These are phyloP conservation scores for Epiblema foenella DNA, from an alignment of 2,888 invertebrate species.

Conservation along the genomic window DNA sequence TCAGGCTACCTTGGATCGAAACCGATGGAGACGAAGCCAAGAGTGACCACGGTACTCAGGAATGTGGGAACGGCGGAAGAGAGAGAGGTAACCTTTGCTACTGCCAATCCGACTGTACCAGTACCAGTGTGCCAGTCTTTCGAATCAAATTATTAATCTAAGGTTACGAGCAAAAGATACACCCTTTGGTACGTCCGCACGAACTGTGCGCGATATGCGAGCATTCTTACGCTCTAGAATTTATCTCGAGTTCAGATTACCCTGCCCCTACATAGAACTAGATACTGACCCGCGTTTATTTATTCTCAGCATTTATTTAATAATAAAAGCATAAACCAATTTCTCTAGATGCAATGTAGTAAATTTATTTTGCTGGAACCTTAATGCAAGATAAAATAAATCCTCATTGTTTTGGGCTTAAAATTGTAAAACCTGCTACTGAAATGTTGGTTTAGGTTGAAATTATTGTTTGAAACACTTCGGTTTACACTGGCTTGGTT, in stretches of 20 bases:
- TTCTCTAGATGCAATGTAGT: constrained; percentile 14
- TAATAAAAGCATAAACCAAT: constrained; percentile 18
- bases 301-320: constrained; percentile 31
- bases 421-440: not conserved
- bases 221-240: constrained; percentile 57
- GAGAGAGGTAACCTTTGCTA: not conserved
- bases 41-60: too few species aligned
- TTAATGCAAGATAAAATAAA: constrained; percentile 2
- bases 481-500: not conserved
- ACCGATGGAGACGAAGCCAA: too few species aligned
- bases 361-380: not conserved
- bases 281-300: constrained; percentile 44
- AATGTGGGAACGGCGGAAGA: too few species aligned
- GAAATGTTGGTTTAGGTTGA: not conserved
- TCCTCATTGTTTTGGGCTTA: not conserved
- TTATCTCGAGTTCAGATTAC: constrained; percentile 67
- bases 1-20: too few species aligned
- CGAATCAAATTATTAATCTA: constrained; percentile 33
- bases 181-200: constrained; percentile 65
- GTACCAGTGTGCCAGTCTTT: constrained; percentile 19
- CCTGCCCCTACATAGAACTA: constrained; percentile 49
- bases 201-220: constrained; percentile 67
- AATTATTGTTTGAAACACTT: not conserved
- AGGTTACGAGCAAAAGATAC: constrained; percentile 55
- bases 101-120: not conserved